A percentile compares a stretch with the other conserved stretches of the same genome.
These are phyloP conservation scores for Zaprionus nigranus DNA, from an alignment of 1,140 invertebrate genomes.

Conservation along the genomic window DNA sequence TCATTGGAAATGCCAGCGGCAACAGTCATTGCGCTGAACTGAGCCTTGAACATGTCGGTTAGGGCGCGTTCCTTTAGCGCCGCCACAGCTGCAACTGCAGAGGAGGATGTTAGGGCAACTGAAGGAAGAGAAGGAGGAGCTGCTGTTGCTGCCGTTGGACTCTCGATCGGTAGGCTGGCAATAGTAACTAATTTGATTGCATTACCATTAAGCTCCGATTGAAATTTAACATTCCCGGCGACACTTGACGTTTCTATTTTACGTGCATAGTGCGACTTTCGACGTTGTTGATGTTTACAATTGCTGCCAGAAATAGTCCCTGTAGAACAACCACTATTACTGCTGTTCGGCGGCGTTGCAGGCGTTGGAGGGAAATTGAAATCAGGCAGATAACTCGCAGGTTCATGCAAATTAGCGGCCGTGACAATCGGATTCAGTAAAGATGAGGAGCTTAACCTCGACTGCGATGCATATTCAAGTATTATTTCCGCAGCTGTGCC, in stretches of 20 bases:
- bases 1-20: slow-evolving; percentile 5
- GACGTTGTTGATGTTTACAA: slow-evolving; percentile 42
- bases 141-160: not conserved
- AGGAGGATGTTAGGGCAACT: slow-evolving; percentile 6
- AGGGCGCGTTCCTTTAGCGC: slow-evolving; percentile 58
- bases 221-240: not conserved
- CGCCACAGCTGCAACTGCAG: slow-evolving; percentile 37
- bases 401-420: slow-evolving; percentile 44
- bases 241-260: slow-evolving; percentile 47
- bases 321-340: slow-evolving; percentile 52
- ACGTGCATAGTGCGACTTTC: slow-evolving; percentile 57
- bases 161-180: slow-evolving; percentile 15
- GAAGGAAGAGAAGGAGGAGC: not conserved
- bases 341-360: slow-evolving; percentile 55
- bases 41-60: slow-evolving; percentile 65
- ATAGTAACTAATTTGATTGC: slow-evolving; percentile 13
- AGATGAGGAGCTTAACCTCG: slow-evolving; percentile 2
- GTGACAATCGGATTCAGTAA: not conserved
- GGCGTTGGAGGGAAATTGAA: slow-evolving; percentile 42
- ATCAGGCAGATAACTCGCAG: slow-evolving; percentile 22
- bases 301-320: slow-evolving; percentile 4
- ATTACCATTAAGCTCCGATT: slow-evolving; percentile 12
- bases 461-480: slow-evolving; percentile 68
- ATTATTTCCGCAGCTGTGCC: slow-evolving; percentile 72
- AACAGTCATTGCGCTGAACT: slow-evolving; percentile 55